Conservation (phyloP, 2,888 invertebrate species). For the Encarsia formosa region DNA sequence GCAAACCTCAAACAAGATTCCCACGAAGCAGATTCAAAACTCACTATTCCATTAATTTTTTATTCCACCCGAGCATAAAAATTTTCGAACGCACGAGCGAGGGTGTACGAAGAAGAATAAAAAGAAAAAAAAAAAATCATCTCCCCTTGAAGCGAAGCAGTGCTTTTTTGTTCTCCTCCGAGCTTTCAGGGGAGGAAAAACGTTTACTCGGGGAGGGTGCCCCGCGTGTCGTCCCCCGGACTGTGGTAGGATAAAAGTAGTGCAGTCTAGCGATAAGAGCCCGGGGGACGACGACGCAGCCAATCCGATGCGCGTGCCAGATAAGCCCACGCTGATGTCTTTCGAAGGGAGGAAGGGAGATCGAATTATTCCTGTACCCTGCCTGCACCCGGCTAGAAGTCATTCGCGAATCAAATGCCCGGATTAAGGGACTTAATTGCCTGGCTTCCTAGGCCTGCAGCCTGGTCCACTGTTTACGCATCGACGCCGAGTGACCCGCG, state of each 20-base stretch:
- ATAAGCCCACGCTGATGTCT: slow-evolving; percentile 49
- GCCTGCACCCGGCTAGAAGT: slow-evolving; percentile 38
- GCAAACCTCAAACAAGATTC: too few species aligned
- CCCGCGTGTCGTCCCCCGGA: slow-evolving; percentile 2
- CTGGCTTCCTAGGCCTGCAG: not conserved
- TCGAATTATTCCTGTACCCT: slow-evolving; percentile 26
- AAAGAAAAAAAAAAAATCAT: too few species aligned
- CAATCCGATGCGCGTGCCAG: slow-evolving; percentile 54
- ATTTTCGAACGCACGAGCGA: too few species aligned
- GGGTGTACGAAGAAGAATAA: too few species aligned
- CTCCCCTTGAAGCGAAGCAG: not conserved
- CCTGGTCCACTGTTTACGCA: not conserved
- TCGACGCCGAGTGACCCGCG: not conserved
- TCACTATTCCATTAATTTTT: too few species aligned
- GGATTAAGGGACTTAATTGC: slow-evolving; percentile 46
- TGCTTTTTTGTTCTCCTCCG: not conserved
- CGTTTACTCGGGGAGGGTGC: slow-evolving; percentile 31
- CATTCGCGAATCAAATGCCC: slow-evolving; percentile 48
- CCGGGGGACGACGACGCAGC: too few species aligned
- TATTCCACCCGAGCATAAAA: too few species aligned
- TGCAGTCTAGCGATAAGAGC: slow-evolving; percentile 49
- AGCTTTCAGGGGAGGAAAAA: slow-evolving; percentile 31
- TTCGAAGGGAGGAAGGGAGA: slow-evolving; percentile 26
- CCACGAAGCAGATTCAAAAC: too few species aligned
- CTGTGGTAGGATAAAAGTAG: slow-evolving; percentile 43